Evolutionary conservation across 2,888 invertebrate species (phyloP).

Genomic region (Drosophila robusta): DNA sequence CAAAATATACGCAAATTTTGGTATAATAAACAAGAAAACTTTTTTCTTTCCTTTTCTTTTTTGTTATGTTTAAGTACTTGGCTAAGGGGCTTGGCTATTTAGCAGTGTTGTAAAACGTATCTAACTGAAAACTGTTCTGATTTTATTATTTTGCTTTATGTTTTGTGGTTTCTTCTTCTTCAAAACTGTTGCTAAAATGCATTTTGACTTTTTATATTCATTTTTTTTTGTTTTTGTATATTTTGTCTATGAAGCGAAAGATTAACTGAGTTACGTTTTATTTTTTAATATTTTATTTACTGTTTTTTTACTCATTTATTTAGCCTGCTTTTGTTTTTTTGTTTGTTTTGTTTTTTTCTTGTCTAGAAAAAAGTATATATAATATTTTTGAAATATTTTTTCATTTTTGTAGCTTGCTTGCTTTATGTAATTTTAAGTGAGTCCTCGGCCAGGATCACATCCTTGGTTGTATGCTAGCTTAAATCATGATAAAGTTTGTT

Average conservation of each 20-base stretch:
- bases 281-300: slow-evolving; percentile 20
- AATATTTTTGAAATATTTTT: slow-evolving; percentile 74
- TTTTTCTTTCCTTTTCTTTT: slow-evolving; percentile 6
- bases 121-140: slow-evolving; percentile 38
- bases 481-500: slow-evolving; percentile 75
- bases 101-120: slow-evolving; percentile 31
- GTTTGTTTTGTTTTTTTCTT: slow-evolving; percentile 19
- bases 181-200: slow-evolving; percentile 51
- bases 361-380: slow-evolving; percentile 61
- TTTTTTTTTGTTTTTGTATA: slow-evolving; percentile 17
- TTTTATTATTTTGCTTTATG: slow-evolving; percentile 6
- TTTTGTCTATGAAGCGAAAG: slow-evolving; percentile 61
- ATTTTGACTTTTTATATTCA: slow-evolving; percentile 37
- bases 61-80: slow-evolving; percentile 50
- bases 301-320: slow-evolving; percentile 13
- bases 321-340: slow-evolving; percentile 27
- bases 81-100: slow-evolving; percentile 50
- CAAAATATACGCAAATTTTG: slow-evolving; percentile 25
- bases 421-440: slow-evolving; percentile 64
- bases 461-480: slow-evolving; percentile 80
- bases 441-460: slow-evolving; percentile 75
- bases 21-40: slow-evolving; percentile 28
- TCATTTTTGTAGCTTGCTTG: slow-evolving; percentile 35
- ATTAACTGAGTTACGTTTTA: slow-evolving; percentile 54
- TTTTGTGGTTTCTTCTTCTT: slow-evolving; percentile 13